Evolutionary conservation across 2,113 vertebrate species (phyloP), one percentile per base, ranked within the genome.

Genomic region (Leucosticte australis): DNA sequence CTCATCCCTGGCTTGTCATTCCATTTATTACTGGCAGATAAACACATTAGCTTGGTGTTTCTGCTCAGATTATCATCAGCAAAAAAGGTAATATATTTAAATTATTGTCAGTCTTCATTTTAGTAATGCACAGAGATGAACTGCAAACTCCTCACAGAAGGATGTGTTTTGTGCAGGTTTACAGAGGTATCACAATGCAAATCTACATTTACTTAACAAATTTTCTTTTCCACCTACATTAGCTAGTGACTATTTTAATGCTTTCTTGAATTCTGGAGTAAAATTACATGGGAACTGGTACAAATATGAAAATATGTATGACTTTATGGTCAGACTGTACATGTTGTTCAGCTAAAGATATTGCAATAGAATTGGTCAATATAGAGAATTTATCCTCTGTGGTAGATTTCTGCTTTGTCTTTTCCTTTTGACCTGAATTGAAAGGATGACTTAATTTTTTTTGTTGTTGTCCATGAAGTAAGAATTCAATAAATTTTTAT

Each of bases 101-200:
- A 91, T 93, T 85, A 87, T 63, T 57, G 70, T 47, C 90, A 70
- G 5, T 76, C 73, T 92, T 92, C 30, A 67, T 93, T 80, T 83
- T 55, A 49, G 31, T 80, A 74, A 77, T 47, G 75, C 37, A 28
- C 10, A 69, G 70, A 67, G 79, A 81, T 63, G 83, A 89, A 64
- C 42, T 63, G 33, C 79, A 89, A 39, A 22, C 39, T 81, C 64
- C 42, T 92, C 5, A 1, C 53, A 83, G 77, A 79, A 55, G 17
- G 19, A 44, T 23, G 20, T 52, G 41, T 42, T 87, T 73, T 52
- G 21, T 49, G 21, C 28, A 52, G 46, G 30, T 35, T 59, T 87
- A 42, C 2, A 1, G 42, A 83, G 37, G 10, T 68, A 37, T 67
- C 53, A 31, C 31, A 77, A 15, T 35, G 24, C 24, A 74, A 65